Base-by-base conservation (phyloP, 2,113 vertebrate genomes). In the Notarius lentiginosus region DNA sequence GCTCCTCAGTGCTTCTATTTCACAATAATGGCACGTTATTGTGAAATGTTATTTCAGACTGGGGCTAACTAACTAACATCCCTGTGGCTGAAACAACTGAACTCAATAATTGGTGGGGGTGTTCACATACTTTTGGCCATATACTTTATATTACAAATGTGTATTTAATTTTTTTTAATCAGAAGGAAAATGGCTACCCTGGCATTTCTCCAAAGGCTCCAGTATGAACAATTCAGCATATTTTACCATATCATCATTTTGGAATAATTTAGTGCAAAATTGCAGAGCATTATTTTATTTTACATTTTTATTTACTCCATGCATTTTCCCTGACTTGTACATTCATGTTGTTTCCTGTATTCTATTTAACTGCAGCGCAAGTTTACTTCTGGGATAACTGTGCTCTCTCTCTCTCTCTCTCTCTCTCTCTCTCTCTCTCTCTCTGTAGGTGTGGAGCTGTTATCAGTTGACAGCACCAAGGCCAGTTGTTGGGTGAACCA, bases 401-500 rank as follows among this genome's bases (percentile, higher is more conserved):
- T 11, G 12, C n/a, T 27, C 6, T 34, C 66, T 20, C 6, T 73
- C 10, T 18, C 53, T 56, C 24, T 55, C 7, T n/a, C 14, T 58
- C n/a, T 79, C 77, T 34, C 27, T 77, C 12, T 34, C 55, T 5
- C n/a, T 22, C 14, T 4, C 18, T 86, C 17, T 79, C 63, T 79
- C 66, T 70, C 56, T 79, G 18, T 81, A 96, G 95, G 94, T 85
- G 94, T 95, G 88, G 94, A 96, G 92, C 86, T 96, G 18, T 84
- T 95, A 70, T 94, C 94, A 0, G 82, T 91, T 87, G 94, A 94
- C 82, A 94, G 94, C 86, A 92, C 90, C 0, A 93, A 95, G 83
- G 93, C 94, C 82, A 96, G 95, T 79, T 96, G 96, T 91, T 96
- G 95, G 95, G 90, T 94, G 79, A 94, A 93, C 80, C 93, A 95